phyloP scores from a whole-genome alignment of 1,140 invertebrate species.

The Drosophila athabasca region DNA sequence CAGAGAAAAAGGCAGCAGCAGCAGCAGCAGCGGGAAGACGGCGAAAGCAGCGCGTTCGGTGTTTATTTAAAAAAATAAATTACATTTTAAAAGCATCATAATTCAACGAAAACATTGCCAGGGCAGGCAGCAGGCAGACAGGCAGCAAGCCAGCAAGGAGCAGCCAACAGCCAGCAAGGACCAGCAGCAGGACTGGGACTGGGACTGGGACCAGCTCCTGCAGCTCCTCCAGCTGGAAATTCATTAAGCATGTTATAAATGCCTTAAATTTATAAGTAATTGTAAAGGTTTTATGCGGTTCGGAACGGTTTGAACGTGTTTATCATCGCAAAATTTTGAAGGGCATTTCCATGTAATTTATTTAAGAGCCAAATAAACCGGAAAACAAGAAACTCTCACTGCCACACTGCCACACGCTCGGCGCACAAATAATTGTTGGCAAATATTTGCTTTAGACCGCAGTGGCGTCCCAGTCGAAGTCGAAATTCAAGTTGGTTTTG shows the following conservation, averaged over 20 bases:
- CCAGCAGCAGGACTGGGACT: conserved; percentile 9
- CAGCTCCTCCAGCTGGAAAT: conserved; percentile 60
- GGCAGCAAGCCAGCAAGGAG: conserved; percentile 15
- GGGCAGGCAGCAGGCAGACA: conserved; percentile 17
- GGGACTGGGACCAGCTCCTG: conserved; percentile 20
- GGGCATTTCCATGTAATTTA: conserved; percentile 61
- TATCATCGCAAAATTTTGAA: conserved; percentile 60
- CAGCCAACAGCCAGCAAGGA: background rate
- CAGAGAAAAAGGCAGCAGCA: background rate
- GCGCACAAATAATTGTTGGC: conserved; percentile 66
- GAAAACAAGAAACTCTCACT: conserved; percentile 4
- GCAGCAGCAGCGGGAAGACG: conserved; percentile 19
- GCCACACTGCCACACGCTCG: conserved; percentile 11
- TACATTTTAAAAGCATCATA: conserved; percentile 81
- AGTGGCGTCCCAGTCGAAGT: conserved; percentile 4
- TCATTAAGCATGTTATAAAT: conserved; percentile 81
- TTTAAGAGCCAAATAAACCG: conserved; percentile 67
- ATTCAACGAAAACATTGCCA: conserved; percentile 78
- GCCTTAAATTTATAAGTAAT: conserved; percentile 79
- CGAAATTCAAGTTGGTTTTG: conserved; percentile 40
- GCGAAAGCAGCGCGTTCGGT: conserved; percentile 45
- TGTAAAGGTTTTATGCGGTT: conserved; percentile 78
- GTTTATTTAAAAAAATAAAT: conserved; percentile 81
- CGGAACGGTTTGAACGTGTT: conserved; percentile 70
- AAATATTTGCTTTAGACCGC: conserved; percentile 60